Evolutionary conservation across 2,113 vertebrate species (phyloP), one percentile per base, ranked within the genome.

Genomic region (Pygoscelis antarcticus): DNA sequence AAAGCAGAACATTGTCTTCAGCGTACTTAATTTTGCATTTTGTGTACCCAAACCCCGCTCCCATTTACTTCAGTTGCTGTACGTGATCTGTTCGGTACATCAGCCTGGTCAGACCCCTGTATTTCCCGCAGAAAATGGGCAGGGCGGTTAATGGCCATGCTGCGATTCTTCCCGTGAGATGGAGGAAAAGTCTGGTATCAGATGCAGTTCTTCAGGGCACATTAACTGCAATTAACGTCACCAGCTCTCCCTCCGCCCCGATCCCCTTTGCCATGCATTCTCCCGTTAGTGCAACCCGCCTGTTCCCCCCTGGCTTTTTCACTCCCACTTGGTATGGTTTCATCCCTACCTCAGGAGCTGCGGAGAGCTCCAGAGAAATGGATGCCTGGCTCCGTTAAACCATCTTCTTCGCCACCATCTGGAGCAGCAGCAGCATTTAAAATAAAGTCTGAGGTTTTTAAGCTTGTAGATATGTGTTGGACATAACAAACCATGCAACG

Each of bases 81-180:
- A 3, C 3, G 0, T 8, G 60, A 8, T 26, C 8, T 25, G 30
- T 11, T 17, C 0, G 9, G 51, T 30, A 1, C 25, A 1, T 15
- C 23, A 4, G 75, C 34, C 49, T 10, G 70, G 40, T 11, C 83
- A 16, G 61, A 22, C 9, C 34, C 46, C 23, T 6, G 38, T 9
- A 1, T 29, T 13, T 49, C n/a, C 49, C 3, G 4, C 30, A 5
- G 77, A 30, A 57, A 10, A 12, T 0, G 61, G 29, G 62, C n/a
- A 58, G 52, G 12, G 30, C 9, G 20, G 51, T 15, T 14, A 6
- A 6, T 9, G 60, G n/a, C 40, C n/a, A 0, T 4, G 19, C 49
- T n/a, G 18, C 2, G 1, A 2, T 34, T 34, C 34, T 32, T 21
- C 32, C 47, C 6, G 2, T 9, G 55, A 34, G 49, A 6, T 17